phyloP scores from a whole-genome alignment of 2,888 invertebrate genomes.

The Phaonia tiefii region DNA sequence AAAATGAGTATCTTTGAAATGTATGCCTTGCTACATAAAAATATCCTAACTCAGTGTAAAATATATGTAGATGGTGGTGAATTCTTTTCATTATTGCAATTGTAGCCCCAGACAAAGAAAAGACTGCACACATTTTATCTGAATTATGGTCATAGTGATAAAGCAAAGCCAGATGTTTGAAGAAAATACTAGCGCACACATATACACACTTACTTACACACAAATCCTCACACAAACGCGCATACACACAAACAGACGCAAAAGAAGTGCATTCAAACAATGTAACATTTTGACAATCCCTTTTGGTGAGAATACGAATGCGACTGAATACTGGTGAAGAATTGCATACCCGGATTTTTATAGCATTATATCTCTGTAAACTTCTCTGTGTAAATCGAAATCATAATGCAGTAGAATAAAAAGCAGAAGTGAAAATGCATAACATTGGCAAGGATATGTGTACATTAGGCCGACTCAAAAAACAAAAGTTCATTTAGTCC shows the following conservation, averaged over 20 bases:
- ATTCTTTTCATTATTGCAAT: constrained; percentile 6
- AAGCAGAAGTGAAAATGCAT: background rate
- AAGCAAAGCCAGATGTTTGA: constrained; percentile 7
- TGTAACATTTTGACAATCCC: background rate
- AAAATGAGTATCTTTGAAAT: too few species aligned
- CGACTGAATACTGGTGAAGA: background rate
- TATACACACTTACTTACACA: background rate
- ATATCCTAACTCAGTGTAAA: too few species aligned
- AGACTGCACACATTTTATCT: constrained; percentile 14
- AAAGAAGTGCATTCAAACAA: background rate
- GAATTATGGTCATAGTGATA: constrained; percentile 11
- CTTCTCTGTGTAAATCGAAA: too few species aligned
- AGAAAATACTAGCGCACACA: background rate
- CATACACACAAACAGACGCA: too few species aligned
- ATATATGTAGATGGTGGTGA: constrained; percentile 5
- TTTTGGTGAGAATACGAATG: background rate
- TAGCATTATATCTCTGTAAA: too few species aligned
- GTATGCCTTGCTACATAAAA: too few species aligned
- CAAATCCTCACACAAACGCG: too few species aligned
- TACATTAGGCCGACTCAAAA: too few species aligned
- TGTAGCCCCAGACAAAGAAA: background rate
- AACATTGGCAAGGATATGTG: too few species aligned
- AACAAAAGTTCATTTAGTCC: too few species aligned
- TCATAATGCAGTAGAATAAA: constrained; percentile 15
- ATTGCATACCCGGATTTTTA: background rate